Evolutionary conservation across 2,888 invertebrate genomes (phyloP).

Genomic region (Petrolisthes manimaculis): DNA sequence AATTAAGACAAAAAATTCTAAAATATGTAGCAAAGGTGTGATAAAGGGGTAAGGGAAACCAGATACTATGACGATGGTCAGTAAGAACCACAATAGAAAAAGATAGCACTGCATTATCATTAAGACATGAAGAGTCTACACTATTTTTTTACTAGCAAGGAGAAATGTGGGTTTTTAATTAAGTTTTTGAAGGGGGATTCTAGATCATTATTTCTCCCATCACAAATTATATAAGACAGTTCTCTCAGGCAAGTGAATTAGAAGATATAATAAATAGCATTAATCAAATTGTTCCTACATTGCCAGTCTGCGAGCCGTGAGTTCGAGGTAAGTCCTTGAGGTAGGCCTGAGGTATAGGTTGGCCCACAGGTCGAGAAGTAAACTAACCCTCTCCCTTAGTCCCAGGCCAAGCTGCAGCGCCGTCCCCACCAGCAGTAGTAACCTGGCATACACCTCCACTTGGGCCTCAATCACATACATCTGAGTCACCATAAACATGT

Average conservation of each 20-base stretch:
- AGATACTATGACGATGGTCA: no score
- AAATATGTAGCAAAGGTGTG: neutral
- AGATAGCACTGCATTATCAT: no score
- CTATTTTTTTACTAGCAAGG: no score
- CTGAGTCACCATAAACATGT: constrained; percentile 1
- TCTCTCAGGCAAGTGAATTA: neutral
- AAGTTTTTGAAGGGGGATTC: no score
- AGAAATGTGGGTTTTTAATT: no score
- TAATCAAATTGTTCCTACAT: constrained; percentile 7
- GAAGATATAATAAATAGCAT: neutral
- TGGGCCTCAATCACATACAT: constrained; percentile 50
- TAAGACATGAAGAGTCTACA: no score
- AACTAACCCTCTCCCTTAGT: constrained; percentile 35
- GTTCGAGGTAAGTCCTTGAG: constrained; percentile 40
- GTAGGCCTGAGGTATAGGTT: constrained; percentile 45
- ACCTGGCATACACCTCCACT: constrained; percentile 44
- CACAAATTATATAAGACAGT: no score
- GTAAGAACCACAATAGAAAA: no score
- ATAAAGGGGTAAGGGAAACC: no score
- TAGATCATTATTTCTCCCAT: neutral
- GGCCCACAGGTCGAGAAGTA: constrained; percentile 57
- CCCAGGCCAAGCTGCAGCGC: constrained; percentile 47
- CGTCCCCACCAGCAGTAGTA: constrained; percentile 43
- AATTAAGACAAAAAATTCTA: neutral
- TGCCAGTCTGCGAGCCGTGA: constrained; percentile 28